These are phyloP conservation scores for Fissipunctia ypsillon DNA, from an alignment of 2,888 invertebrate species.

Conservation along the genomic window DNA sequence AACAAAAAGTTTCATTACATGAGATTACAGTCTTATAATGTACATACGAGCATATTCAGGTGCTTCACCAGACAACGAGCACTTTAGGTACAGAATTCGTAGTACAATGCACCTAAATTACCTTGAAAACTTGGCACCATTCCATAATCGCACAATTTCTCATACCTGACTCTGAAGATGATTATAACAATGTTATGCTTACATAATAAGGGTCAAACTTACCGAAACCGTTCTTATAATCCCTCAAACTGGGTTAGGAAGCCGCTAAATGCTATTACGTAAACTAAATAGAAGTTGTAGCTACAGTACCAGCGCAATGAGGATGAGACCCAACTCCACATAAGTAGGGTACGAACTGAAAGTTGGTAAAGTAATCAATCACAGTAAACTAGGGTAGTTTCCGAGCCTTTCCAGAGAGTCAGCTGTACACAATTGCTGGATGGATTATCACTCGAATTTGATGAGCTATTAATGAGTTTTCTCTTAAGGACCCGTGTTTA, in stretches of 20 bases:
- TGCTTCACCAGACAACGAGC: slow-evolving; percentile 22
- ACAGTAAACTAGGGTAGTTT: slow-evolving; percentile 44
- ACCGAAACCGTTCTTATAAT: slow-evolving; percentile 48
- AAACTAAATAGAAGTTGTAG: slow-evolving; percentile 18
- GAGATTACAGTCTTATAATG: not conserved
- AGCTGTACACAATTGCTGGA: slow-evolving; percentile 22
- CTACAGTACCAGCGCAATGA: slow-evolving; percentile 13
- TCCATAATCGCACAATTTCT: slow-evolving; percentile 60
- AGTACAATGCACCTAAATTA: slow-evolving; percentile 62
- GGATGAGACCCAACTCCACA: slow-evolving; percentile 39
- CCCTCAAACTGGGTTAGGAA: slow-evolving; percentile 59
- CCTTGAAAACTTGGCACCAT: slow-evolving; percentile 58
- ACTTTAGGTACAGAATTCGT: slow-evolving; percentile 46
- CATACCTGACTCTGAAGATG: slow-evolving; percentile 43
- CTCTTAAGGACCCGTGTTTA: too few species aligned
- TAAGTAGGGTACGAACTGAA: slow-evolving; percentile 54
- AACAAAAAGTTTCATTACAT: not conserved
- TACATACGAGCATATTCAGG: slow-evolving; percentile 4
- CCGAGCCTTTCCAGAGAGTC: slow-evolving; percentile 25
- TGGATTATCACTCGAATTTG: slow-evolving; percentile 17
- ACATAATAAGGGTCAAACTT: slow-evolving; percentile 57
- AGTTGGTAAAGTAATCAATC: slow-evolving; percentile 61
- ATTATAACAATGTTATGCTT: slow-evolving; percentile 48
- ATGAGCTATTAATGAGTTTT: slow-evolving; percentile 33
- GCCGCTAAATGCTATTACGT: slow-evolving; percentile 52